Evolutionary conservation across 2,888 invertebrate genomes (phyloP), one percentile per base, ranked within the genome.

Genomic region (Blastobasis adustella): DNA sequence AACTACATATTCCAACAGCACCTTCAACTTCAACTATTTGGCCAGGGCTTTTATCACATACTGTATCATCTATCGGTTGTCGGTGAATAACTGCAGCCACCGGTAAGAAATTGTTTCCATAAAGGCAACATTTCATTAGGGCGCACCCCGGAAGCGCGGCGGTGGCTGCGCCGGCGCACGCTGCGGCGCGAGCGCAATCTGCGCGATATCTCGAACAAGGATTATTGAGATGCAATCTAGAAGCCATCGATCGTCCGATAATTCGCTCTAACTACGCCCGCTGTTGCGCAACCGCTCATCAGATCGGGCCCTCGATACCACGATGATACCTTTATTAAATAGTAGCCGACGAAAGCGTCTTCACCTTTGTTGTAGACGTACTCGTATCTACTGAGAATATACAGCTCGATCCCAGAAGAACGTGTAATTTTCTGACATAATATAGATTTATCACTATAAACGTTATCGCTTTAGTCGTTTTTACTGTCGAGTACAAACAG

Each of bases 191-290:
- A 63, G 45, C 73, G 76, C 81, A 85, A 86, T 83, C 78, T 59
- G 63, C 68, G 63, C 73, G 71, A 76, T 76, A 79, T 81, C 79
- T 77, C 70, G 70, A 73, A 74, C 80, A 75, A 72, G 73, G 75
- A 79, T 83, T 83, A 86, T 84, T 84, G 86, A 85, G 86, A 84
- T 84, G 81, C 82, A 83, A 86, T 87, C 87, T 84, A 80, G 82
- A 72, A 81, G 78, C 84, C 68, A 84, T 82, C 78, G 81, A 82
- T 83, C 79, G 77, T 60, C 67, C 74, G 79, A 83, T 85, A 88
- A 87, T 86, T 82, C 73, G 78, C 76, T 79, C 73, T 80, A 82
- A 83, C 83, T 75, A 76, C 82, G 76, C 75, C 71, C 71, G 71
- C 77, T 73, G 66, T 78, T 76, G 76, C 78, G 69, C 81, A 83